Percentiles rank a stretch among this genome's conserved stretches.
phyloP scores from a whole-genome alignment of 2,113 vertebrate species.

The Lamprotornis superbus region DNA sequence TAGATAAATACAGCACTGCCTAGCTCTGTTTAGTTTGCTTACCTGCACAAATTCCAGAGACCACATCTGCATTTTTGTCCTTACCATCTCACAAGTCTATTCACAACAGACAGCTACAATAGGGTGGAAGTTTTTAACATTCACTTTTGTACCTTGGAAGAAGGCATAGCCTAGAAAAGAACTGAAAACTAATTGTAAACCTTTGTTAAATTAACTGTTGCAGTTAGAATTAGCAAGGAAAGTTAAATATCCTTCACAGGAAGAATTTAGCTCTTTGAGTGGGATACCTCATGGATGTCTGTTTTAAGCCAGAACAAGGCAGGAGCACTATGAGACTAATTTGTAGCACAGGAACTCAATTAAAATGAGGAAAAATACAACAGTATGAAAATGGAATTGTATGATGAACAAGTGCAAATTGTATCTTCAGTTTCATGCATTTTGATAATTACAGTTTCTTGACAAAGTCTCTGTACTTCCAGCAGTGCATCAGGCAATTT shows the following conservation, averaged over 20 bases:
- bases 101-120: conserved; percentile 37
- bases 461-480: background rate
- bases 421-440: background rate
- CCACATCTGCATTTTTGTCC: conserved; percentile 46
- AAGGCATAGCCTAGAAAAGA: background rate
- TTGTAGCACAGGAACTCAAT: background rate
- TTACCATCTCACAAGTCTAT: conserved; percentile 50
- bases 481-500: conserved; percentile 10
- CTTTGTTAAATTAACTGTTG: background rate
- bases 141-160: background rate
- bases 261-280: background rate
- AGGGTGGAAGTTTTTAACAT: background rate
- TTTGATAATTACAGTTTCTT: conserved; percentile 26
- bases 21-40: conserved; percentile 36
- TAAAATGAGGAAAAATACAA: conserved; percentile 21
- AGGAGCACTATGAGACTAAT: background rate
- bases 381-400: background rate
- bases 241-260: background rate
- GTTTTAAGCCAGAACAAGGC: background rate
- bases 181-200: background rate
- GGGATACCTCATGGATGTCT: background rate
- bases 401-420: conserved; percentile 23
- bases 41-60: conserved; percentile 40
- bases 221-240: background rate
- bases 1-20: conserved; percentile 55